Base-by-base conservation (phyloP, 2,113 vertebrate species). In the Sylvilagus bachmani region DNA sequence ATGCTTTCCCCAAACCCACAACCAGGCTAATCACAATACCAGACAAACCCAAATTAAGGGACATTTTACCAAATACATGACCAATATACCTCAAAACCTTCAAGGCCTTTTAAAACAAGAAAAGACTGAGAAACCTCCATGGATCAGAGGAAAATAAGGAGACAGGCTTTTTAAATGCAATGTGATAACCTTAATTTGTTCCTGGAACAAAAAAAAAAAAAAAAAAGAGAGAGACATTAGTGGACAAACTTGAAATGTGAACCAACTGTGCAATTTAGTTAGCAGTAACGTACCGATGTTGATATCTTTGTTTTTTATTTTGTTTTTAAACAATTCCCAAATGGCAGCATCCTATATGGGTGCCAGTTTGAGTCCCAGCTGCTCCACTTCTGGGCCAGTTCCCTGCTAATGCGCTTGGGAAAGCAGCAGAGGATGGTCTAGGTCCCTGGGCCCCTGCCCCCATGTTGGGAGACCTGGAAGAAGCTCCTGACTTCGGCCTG, bases 161-260 rank as follows among this genome's bases (percentile, higher is more conserved):
- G 71, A 78, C 19, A 44, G 17, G 61, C n/a, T 66, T 49, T 58
- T 44, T 78, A 70, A 92, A 71, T 79, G 38, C 51, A 64, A 84
- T 33, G 13, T 70, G 25, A 62, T 27, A n/a, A 71, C n/a, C 24
- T 78, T 61, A 31, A 62, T 6, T 84, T 51, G 25, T 84, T 82
- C n/a, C 55, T 84, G 21, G 27, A 71, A 84, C 6, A 89, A 13
- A 80, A 75, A 51, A 53, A 82, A n/a, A n/a, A n/a, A n/a, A n/a
- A n/a, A n/a, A n/a, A n/a, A n/a, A n/a, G n/a, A n/a, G n/a, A 61
- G 27, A 78, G 27, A 71, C 53, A 53, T 64, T 78, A 70, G 51
- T 84, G 79, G 44, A 25, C 78, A 86, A 80, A 79, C 24, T 73
- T 90, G 66, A 84, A 83, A 64, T 79, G 3, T 92, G 49, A 89